Percentiles rank a stretch among this genome's conserved stretches.
Evolutionary conservation across 1,140 invertebrate species (phyloP).

Genomic region (Drosophila insularis): DNA sequence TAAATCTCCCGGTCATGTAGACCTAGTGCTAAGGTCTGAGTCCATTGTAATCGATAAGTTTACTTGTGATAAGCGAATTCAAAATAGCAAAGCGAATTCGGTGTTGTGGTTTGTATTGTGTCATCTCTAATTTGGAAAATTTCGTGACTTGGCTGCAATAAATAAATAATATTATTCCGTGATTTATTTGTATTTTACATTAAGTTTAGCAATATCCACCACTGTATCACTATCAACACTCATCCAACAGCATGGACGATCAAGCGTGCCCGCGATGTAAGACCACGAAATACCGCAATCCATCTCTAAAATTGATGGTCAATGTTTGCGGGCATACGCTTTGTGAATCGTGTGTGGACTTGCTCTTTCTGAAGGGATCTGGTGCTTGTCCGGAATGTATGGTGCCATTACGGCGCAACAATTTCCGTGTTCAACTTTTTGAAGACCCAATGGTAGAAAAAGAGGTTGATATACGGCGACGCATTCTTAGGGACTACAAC

Average conservation of each 20-base stretch:
- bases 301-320: constrained; percentile 97
- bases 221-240: too few relatives aligned
- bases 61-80: too few relatives aligned
- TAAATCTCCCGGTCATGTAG: background rate
- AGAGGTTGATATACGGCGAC: constrained; percentile 97
- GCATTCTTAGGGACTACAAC: constrained; percentile 94
- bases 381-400: constrained; percentile 96
- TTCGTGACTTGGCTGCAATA: too few relatives aligned
- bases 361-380: constrained; percentile 87
- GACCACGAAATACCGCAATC: constrained; percentile 99
- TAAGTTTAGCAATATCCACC: too few relatives aligned
- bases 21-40: too few relatives aligned
- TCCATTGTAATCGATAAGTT: too few relatives aligned
- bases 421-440: constrained; percentile 97
- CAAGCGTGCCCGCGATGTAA: constrained; percentile 98
- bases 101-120: too few relatives aligned
- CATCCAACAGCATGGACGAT: constrained; percentile 90
- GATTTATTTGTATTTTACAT: too few relatives aligned
- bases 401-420: constrained; percentile 92
- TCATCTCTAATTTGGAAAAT: too few relatives aligned
- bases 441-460: constrained; percentile 98
- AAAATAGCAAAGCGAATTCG: too few relatives aligned
- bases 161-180: too few relatives aligned
- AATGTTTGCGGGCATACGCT: constrained; percentile 99
- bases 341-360: constrained; percentile 89